These are phyloP conservation scores for Rhabdornis inornatus DNA, from an alignment of 2,113 vertebrate genomes.

Conservation along the genomic window DNA sequence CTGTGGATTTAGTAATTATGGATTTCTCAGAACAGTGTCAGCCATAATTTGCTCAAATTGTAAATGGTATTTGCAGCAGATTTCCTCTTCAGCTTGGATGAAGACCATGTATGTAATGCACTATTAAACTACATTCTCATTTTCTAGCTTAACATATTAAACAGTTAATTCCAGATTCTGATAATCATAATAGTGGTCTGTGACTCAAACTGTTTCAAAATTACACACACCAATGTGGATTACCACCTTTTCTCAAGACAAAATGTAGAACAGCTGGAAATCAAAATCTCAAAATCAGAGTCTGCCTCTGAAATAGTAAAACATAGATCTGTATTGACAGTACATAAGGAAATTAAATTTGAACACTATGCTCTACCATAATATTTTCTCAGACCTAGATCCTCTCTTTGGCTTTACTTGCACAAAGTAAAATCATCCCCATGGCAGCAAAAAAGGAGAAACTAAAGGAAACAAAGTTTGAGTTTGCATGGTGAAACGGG, in stretches of 20 bases:
- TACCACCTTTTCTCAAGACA: background rate
- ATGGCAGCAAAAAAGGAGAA: background rate
- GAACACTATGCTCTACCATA: background rate
- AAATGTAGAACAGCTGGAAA: background rate
- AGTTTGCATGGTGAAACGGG: background rate
- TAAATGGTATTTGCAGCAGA: background rate
- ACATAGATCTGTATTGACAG: background rate
- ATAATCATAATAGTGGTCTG: background rate
- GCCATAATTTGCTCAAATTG: background rate
- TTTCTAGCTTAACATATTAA: background rate
- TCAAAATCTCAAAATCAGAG: background rate
- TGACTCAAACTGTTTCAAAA: background rate
- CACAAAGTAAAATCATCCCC: background rate
- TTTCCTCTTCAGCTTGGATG: background rate
- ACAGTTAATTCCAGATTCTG: background rate
- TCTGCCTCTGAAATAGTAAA: background rate
- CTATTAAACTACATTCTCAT: background rate
- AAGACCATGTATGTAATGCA: background rate
- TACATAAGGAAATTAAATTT: background rate
- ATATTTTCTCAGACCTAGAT: background rate
- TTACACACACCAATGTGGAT: background rate
- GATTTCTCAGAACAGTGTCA: background rate
- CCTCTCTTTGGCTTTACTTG: background rate
- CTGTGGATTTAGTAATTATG: background rate
- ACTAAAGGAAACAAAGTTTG: background rate